Base-by-base conservation (phyloP, 1,140 invertebrate species). In the Fragariocoptes setiger region DNA sequence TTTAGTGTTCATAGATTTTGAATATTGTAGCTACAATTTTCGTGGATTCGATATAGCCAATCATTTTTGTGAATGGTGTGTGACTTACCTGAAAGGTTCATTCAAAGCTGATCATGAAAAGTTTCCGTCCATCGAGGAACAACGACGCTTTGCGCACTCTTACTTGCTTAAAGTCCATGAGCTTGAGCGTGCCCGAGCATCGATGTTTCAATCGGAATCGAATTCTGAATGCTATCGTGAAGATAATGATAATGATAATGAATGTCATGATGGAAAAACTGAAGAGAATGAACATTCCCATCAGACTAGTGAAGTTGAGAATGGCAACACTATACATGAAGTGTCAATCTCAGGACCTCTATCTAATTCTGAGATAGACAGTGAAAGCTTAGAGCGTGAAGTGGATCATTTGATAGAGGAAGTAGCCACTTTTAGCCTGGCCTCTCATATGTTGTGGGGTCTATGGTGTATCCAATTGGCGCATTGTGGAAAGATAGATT, bases 31-130 rank as follows among this genome's bases (percentile, higher is more conserved):
- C 44, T 72, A 72, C 50, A 97, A 95, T 61, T 88, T 79, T 61
- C 78, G 86, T 58, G 74, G 80, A 1, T 95, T 69, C 59, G 90
- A 97, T 60, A 86, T 97, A 56, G 88, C 73, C 14, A 92, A 95
- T 65, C 86, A 97, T 64, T 95, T 95, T 64, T 72, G 74, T 51
- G 88, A 97, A 67, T 94, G 82, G 67, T 31, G 25, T 31, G 8
- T 31, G 8, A n/a, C 8, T 31, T 31, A 31, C n/a, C 77, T 76
- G 51, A 86, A 86, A 75, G 54, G 35, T 55, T 47, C 56, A 57
- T 31, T 31, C 25, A 31, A 31, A 8, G 42, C 52, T 74, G 73
- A 73, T 48, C 59, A 78, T 21, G 69, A 65, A 35, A 63, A 70
- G 48, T 67, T 37, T 40, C 86, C 86, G 0, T 62, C 62, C 41